Evolutionary conservation across 1,140 invertebrate species (phyloP).

Genomic region (Zophobas atratus): DNA sequence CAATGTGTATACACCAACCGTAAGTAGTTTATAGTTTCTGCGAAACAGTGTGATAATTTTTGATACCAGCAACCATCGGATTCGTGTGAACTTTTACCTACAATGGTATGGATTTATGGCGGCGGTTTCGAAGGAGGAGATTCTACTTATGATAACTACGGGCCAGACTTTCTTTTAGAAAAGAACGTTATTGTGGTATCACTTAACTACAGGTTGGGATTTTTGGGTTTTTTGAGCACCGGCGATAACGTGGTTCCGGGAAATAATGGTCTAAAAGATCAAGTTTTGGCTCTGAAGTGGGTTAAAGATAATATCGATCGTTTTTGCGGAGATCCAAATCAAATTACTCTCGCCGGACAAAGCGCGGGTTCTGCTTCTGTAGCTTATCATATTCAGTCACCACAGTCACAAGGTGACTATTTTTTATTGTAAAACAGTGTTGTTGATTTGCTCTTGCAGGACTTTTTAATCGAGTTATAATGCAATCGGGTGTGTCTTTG

Average conservation of each 20-base stretch:
- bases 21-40: not conserved
- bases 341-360: constrained; percentile 79
- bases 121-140: constrained; percentile 79
- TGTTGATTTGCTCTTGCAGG: constrained; percentile 40
- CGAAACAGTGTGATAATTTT: not conserved
- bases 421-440: not conserved
- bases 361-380: constrained; percentile 78
- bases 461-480: constrained; percentile 55
- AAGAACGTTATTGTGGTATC: constrained; percentile 80
- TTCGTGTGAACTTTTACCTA: constrained; percentile 28
- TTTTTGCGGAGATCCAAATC: constrained; percentile 82
- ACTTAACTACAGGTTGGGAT: constrained; percentile 80
- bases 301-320: constrained; percentile 77
- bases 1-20: constrained; percentile 14
- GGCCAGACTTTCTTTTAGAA: constrained; percentile 76
- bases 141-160: constrained; percentile 74
- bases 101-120: constrained; percentile 80
- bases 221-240: constrained; percentile 69
- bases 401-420: constrained; percentile 71
- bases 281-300: constrained; percentile 80
- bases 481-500: constrained; percentile 58
- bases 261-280: constrained; percentile 79
- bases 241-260: constrained; percentile 76
- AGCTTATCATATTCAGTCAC: constrained; percentile 77
- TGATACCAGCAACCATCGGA: constrained; percentile 18